Evolutionary conservation across 2,797 vertebrate genomes (phyloP), one percentile per base, ranked within the genome.

Genomic region (Syngnathus acus): DNA sequence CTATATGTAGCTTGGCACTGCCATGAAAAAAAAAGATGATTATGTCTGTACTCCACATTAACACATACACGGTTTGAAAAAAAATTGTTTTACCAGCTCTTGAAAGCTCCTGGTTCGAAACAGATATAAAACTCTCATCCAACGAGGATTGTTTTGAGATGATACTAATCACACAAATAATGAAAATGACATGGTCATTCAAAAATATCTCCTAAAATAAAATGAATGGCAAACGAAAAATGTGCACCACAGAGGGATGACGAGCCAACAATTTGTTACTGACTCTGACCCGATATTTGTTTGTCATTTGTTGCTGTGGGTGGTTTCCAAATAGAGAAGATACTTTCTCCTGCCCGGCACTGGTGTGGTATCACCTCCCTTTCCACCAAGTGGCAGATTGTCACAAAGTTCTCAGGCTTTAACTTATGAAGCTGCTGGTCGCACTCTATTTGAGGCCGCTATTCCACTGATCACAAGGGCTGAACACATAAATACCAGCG

Each of bases 391-490:
- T 67, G 6, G 57, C 72, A 68, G 54, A 82, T 21, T 72, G 77
- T 78, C 69, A 67, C 73, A 70, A 61, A 10, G 69, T 82, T 85
- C 80, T 78, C 84, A 78, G 74, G 75, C 77, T 80, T 38, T 76
- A 73, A 80, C 70, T 80, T 79, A 72, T 68, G 80, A 75, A 65
- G 74, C 62, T 48, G 68, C 73, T 71, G 68, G 78, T 78, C 39
- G 57, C 51, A 66, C 81, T 84, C 74, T 83, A 83, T 86, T 86
- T 84, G 81, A 80, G 69, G 77, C 72, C 32, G 67, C 62, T 39
- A 19, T 74, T 76, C 73, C 73, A 71, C 69, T 84, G 79, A 87
- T 88, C 84, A 85, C 77, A 86, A 74, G 72, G 72, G 47, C 78
- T 62, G 68, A 77, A 61, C 75, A 75, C 80, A 82, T 78, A 77